These are phyloP conservation scores for Tokudaia muenninki DNA, from an alignment of 2,797 vertebrate species.

Conservation along the genomic window DNA sequence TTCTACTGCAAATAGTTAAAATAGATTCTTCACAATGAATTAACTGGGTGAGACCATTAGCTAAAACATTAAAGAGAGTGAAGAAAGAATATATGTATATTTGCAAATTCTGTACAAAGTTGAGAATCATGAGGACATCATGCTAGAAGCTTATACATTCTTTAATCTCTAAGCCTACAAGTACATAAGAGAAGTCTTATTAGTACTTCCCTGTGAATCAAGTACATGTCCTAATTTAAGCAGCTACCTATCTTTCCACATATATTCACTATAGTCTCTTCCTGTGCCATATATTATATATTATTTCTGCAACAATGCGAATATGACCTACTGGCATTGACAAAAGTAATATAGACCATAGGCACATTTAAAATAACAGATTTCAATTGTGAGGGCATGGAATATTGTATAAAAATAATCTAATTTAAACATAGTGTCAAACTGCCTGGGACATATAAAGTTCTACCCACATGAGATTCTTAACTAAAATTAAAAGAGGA, in stretches of 20 bases:
- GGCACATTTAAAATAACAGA: background rate
- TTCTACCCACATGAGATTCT: background rate
- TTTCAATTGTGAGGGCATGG: background rate
- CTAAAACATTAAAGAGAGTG: background rate
- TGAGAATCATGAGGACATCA: too few relatives aligned
- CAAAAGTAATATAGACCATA: background rate
- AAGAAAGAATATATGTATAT: background rate
- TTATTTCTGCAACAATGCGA: background rate
- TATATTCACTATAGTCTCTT: background rate
- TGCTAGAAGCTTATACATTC: background rate
- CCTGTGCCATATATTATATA: background rate
- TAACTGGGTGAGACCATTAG: background rate
- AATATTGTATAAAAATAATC: background rate
- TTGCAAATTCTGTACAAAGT: background rate
- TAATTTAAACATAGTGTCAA: background rate
- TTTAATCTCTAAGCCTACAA: too few relatives aligned
- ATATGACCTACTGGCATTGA: too few relatives aligned
- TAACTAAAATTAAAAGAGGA: background rate
- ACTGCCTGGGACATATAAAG: background rate
- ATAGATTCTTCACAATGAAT: background rate
- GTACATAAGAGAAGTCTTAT: background rate
- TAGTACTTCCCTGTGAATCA: background rate
- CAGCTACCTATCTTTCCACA: too few relatives aligned
- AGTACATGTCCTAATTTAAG: background rate
- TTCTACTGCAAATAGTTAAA: background rate